phyloP scores from a whole-genome alignment of 1,140 invertebrate genomes.

The Orius insidiosus region DNA sequence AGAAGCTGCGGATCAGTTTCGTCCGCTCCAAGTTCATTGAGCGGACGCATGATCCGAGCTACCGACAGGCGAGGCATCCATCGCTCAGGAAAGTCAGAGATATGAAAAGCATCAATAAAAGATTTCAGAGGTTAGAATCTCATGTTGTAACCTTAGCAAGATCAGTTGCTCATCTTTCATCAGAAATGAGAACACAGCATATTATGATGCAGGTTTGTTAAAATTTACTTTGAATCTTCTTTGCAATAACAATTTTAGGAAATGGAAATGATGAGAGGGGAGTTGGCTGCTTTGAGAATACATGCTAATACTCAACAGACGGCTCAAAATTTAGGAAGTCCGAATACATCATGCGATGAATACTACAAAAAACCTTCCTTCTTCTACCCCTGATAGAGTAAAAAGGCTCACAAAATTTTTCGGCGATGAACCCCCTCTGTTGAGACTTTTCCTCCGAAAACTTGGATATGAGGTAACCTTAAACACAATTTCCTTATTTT shows the following conservation, averaged over 20 bases:
- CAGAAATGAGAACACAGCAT: conserved; percentile 81
- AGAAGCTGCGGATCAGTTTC: conserved; percentile 57
- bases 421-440: conserved; percentile 76
- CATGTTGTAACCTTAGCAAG: conserved; percentile 81
- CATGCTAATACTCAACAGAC: conserved; percentile 34
- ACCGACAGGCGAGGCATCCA: conserved; percentile 36
- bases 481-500: conserved; percentile 8
- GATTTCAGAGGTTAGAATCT: conserved; percentile 77
- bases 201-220: conserved; percentile 53
- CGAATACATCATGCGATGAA: no score
- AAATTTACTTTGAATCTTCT: neutral
- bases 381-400: conserved; percentile 61
- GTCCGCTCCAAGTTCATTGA: conserved; percentile 65
- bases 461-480: conserved; percentile 83
- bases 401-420: conserved; percentile 81
- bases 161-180: conserved; percentile 81
- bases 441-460: conserved; percentile 77
- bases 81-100: conserved; percentile 39
- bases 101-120: conserved; percentile 62
- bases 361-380: no score
- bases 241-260: conserved; percentile 35
- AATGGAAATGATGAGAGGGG: conserved; percentile 71
- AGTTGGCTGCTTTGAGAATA: conserved; percentile 60
- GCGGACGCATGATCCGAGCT: conserved; percentile 45
- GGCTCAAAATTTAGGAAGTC: neutral